Evolutionary conservation across 2,113 vertebrate genomes (phyloP).

Genomic region (Parus major): DNA sequence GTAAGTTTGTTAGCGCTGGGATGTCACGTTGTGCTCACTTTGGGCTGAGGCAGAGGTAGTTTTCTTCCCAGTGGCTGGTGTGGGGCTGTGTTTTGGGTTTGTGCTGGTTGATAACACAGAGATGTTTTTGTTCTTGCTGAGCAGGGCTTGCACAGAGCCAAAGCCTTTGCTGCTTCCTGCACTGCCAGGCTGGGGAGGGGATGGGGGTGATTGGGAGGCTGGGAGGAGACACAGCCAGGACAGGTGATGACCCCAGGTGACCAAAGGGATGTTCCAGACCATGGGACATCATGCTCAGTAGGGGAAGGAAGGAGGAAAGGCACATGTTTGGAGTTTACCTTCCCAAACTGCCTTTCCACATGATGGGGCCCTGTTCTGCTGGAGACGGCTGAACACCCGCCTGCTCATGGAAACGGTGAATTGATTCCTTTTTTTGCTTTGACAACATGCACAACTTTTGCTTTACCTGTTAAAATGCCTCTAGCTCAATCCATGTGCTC

Average conservation of each 20-base stretch:
- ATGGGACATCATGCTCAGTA: accelerated
- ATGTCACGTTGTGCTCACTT: background rate
- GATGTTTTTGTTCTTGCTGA: background rate
- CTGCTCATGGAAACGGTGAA: background rate
- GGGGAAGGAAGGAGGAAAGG: no score
- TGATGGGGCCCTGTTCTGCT: background rate
- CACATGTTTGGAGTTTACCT: background rate
- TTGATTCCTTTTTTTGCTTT: background rate
- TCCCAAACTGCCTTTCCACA: accelerated
- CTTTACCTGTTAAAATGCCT: background rate
- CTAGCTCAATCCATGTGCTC: no score
- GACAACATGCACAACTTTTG: background rate
- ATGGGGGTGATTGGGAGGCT: accelerated
- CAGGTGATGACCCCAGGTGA: background rate
- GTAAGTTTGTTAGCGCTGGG: background rate
- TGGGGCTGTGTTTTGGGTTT: background rate
- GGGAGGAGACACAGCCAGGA: background rate
- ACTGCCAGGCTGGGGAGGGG: background rate
- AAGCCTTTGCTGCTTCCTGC: background rate
- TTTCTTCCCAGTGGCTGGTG: background rate
- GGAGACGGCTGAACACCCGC: background rate
- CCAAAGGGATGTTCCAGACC: background rate
- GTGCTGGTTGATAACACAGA: background rate
- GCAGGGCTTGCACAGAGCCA: background rate
- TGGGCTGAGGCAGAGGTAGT: background rate